Evolutionary conservation across 2,888 invertebrate species (phyloP), one percentile per base, ranked within the genome.

Genomic region (Caenorhabditis sp.): DNA sequence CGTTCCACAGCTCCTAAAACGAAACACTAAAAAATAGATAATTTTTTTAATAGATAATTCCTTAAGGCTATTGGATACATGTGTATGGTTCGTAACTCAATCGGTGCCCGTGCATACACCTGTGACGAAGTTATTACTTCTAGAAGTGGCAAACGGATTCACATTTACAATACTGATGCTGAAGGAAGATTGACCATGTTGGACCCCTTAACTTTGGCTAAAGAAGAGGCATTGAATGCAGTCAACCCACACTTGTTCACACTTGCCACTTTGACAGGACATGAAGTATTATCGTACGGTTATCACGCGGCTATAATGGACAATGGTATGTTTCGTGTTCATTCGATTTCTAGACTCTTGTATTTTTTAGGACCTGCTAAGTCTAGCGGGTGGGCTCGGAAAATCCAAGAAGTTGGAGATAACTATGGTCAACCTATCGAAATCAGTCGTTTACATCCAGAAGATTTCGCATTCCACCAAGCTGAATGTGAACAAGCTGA

Each of bases 121-220:
- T 84, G 85, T 53, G 96, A 97, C 90, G 96, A 97, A 90, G 91
- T 96, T 12, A 79, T 82, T 65, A 82, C 66, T 2, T 72, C 83
- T 6, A 91, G 95, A 66, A 92, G 93, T 76, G 94, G 95, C 4
- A 91, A 91, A n/a, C 91, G 94, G 70, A 92, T 95, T 62, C 91
- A 95, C 68, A 91, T 97, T 58, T 93, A 93, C 65, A 96, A 97
- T 89, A 96, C 96, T 3, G 96, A 97, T 90, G 95, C 95, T 60
- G 96, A 97, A 90, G 96, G 96, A 1, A 91, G 95, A 67, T 93
- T 95, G 93, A 93, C 93, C 17, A 86, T 86, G 86, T 77, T 86
- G 19, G 86, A 87, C 65, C 85, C 86, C 19, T 73, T 86, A 43
- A 83, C 86, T 21, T 64, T 77, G 19, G 78, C 81, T 58, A 78